Conservation (phyloP, 2,113 vertebrate species). For the Riparia riparia region DNA sequence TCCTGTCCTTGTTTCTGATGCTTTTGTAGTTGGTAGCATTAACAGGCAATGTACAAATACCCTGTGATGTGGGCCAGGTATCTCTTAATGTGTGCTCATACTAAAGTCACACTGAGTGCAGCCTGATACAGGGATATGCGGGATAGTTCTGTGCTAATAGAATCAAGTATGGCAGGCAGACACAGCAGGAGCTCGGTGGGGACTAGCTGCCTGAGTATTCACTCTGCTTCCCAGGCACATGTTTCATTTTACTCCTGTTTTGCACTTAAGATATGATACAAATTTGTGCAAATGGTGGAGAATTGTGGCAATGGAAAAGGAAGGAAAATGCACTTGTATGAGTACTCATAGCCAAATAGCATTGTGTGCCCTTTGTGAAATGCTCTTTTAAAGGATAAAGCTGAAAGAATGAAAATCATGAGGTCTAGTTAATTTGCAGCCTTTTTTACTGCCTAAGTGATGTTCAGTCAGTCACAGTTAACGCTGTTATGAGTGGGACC, state of each 20-base stretch:
- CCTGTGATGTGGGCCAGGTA: background rate
- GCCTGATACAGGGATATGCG: background rate
- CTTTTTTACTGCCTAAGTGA: background rate
- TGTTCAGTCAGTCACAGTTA: background rate
- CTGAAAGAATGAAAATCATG: background rate
- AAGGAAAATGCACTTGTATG: background rate
- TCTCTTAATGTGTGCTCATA: background rate
- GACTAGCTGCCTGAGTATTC: background rate
- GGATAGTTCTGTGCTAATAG: accelerated
- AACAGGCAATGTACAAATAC: background rate
- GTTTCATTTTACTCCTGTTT: background rate
- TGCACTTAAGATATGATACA: background rate
- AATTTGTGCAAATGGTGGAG: background rate
- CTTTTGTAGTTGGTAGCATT: background rate
- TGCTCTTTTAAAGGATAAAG: background rate
- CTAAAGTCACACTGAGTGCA: background rate
- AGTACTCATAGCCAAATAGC: background rate
- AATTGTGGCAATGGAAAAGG: background rate
- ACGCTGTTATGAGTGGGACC: background rate
- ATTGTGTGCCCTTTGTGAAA: background rate
- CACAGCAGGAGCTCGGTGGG: background rate
- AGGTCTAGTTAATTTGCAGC: background rate
- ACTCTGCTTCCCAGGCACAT: background rate
- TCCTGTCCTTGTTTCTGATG: background rate
- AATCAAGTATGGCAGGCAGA: background rate